Evolutionary conservation across 2,797 vertebrate genomes (phyloP).

Genomic region (Emydoidea blandingii): DNA sequence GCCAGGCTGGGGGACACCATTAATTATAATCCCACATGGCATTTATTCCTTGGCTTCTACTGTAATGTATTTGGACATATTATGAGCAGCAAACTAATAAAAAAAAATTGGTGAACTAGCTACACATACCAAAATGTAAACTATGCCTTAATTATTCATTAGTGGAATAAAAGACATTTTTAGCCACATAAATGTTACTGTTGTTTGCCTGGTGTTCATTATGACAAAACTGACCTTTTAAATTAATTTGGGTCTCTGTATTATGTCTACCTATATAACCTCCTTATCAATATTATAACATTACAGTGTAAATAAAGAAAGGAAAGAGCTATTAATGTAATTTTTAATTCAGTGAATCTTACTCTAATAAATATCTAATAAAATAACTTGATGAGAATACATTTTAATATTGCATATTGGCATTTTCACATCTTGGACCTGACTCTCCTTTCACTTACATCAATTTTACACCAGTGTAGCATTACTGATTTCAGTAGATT

Average conservation of each 20-base stretch:
- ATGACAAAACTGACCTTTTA: slow-evolving; percentile 38
- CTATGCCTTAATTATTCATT: slow-evolving; percentile 72
- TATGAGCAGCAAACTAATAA: slow-evolving; percentile 65
- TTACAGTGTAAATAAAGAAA: slow-evolving; percentile 12
- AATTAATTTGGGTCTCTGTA: slow-evolving; percentile 39
- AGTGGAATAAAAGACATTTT: slow-evolving; percentile 64
- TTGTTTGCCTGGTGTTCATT: slow-evolving; percentile 28
- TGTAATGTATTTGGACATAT: slow-evolving; percentile 60
- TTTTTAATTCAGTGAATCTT: slow-evolving; percentile 41
- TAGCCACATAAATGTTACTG: slow-evolving; percentile 52
- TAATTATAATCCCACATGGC: slow-evolving; percentile 65
- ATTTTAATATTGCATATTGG: background rate
- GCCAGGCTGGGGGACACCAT: slow-evolving; percentile 62
- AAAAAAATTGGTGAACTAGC: slow-evolving; percentile 54
- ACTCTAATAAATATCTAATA: slow-evolving; percentile 7
- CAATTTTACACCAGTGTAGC: background rate
- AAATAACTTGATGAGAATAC: background rate
- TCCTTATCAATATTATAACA: slow-evolving; percentile 14
- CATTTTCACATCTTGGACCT: background rate
- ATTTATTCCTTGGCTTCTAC: slow-evolving; percentile 43
- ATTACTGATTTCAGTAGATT: background rate
- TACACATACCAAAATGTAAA: slow-evolving; percentile 59
- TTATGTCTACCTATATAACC: slow-evolving; percentile 39
- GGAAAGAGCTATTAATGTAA: background rate
- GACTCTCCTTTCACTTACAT: background rate